These are phyloP conservation scores for Contarinia nasturtii DNA, from an alignment of 1,140 invertebrate genomes.

Conservation along the genomic window DNA sequence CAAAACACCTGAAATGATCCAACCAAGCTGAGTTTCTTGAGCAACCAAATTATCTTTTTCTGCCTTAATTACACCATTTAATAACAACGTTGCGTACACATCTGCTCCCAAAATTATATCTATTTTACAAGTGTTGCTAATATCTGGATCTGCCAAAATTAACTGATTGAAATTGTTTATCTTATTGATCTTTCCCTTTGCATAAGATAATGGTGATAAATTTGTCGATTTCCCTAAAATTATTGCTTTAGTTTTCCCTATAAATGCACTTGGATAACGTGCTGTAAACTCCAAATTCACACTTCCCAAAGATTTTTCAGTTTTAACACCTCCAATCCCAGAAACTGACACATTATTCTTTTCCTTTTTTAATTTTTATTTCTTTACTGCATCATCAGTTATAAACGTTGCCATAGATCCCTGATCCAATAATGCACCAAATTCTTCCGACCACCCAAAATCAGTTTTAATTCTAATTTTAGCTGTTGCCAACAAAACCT, in stretches of 20 bases:
- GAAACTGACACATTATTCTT: no score
- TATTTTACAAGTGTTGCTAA: slow-evolving; percentile 9
- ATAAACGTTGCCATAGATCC: no score
- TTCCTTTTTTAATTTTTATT: no score
- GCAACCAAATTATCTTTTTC: not conserved
- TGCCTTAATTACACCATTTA: slow-evolving; percentile 6
- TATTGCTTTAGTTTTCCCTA: no score
- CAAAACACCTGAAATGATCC: slow-evolving; percentile 5
- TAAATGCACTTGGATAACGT: not conserved
- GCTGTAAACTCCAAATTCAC: slow-evolving; percentile 3
- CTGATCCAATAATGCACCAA: no score
- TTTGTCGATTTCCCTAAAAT: no score
- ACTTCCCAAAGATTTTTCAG: not conserved
- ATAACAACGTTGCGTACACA: slow-evolving; percentile 8
- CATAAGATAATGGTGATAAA: not conserved
- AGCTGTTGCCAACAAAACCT: no score
- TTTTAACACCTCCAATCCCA: no score
- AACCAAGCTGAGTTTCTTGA: slow-evolving; percentile 8
- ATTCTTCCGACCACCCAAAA: no score
- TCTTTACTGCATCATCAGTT: no score
- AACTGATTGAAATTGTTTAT: not conserved
- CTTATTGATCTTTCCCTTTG: no score
- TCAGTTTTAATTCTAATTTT: no score
- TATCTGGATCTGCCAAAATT: slow-evolving; percentile 12
- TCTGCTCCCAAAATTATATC: slow-evolving; percentile 12